phyloP scores from a whole-genome alignment of 2,113 vertebrate genomes.

The Pteropus alecto region DNA sequence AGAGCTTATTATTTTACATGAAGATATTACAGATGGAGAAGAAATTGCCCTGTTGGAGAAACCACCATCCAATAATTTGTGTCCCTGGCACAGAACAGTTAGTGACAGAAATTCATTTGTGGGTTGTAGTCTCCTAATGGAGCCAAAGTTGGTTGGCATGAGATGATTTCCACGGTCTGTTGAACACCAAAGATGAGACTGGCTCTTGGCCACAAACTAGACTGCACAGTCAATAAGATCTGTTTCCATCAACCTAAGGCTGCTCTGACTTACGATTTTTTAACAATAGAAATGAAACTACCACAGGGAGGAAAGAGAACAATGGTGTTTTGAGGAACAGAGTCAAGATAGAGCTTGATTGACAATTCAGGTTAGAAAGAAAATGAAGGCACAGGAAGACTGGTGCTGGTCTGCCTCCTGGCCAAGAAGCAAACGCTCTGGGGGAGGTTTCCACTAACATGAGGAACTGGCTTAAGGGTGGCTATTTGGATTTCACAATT shows the following conservation, averaged over 20 bases:
- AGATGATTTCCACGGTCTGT: neutral
- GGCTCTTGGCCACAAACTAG: neutral
- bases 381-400: constrained; percentile 27
- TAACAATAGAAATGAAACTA: constrained; percentile 68
- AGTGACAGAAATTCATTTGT: neutral
- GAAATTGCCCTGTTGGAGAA: neutral
- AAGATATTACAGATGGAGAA: neutral
- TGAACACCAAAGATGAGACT: neutral
- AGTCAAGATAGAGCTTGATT: constrained; percentile 44
- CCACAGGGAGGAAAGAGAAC: constrained; percentile 34
- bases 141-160: neutral
- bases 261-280: constrained; percentile 17
- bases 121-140: neutral
- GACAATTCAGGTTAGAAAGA: constrained; percentile 39
- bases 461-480: rapidly evolving
- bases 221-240: neutral
- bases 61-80: neutral
- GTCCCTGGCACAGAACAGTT: neutral
- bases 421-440: neutral
- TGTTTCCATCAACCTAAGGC: neutral
- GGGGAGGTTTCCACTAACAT: neutral
- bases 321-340: constrained; percentile 59
- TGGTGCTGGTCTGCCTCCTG: neutral
- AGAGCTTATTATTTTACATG: neutral
- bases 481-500: neutral